Conservation (phyloP, 2,797 vertebrate genomes). For the Potorous gilbertii region DNA sequence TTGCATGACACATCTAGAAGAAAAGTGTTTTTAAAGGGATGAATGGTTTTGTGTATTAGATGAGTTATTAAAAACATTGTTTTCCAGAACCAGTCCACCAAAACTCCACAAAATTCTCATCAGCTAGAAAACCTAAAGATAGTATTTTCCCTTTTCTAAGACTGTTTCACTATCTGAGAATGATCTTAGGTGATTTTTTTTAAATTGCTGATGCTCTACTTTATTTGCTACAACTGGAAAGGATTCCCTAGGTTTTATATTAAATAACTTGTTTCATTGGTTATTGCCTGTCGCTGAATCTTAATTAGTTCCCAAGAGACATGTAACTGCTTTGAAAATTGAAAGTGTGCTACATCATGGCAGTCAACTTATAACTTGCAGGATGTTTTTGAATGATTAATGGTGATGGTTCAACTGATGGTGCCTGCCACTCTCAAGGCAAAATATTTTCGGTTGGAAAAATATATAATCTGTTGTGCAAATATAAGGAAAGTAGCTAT, state of each 20-base stretch:
- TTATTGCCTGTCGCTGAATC: neutral
- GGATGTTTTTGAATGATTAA: neutral
- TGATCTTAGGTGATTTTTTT: neutral
- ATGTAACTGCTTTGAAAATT: accelerated
- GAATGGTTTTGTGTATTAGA: neutral
- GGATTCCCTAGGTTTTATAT: neutral
- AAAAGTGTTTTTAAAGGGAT: constrained; percentile 5
- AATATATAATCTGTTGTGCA: constrained; percentile 23
- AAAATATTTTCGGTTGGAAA: constrained; percentile 2
- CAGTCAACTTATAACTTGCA: neutral
- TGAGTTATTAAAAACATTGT: neutral
- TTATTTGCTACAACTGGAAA: constrained; percentile 1
- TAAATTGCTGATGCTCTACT: neutral
- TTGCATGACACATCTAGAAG: neutral
- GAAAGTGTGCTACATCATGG: neutral
- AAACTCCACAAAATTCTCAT: neutral
- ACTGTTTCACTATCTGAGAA: neutral
- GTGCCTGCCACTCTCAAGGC: neutral
- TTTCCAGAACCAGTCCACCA: neutral
- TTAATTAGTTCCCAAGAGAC: neutral
- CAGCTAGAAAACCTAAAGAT: neutral
- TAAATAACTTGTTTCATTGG: neutral
- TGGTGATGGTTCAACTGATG: constrained; percentile 14
- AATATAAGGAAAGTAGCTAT: neutral
- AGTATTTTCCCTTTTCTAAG: neutral